Evolutionary conservation across 2,113 vertebrate genomes (phyloP).

Genomic region (Leucopsar rothschildi): DNA sequence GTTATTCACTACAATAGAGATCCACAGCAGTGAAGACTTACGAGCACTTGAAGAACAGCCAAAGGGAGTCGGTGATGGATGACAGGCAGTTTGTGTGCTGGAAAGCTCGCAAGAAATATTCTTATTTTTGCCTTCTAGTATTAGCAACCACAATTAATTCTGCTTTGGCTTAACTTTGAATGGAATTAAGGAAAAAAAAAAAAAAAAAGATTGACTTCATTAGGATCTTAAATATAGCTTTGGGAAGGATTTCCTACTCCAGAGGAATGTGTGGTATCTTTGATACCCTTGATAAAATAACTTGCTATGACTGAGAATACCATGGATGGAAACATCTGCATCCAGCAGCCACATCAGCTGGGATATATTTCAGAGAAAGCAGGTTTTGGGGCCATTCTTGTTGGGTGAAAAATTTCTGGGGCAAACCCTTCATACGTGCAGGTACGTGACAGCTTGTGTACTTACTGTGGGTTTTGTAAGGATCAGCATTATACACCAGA

Average conservation of each 20-base stretch:
- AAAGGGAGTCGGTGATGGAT: not conserved
- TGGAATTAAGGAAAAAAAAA: not conserved
- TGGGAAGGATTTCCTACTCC: constrained; percentile 1
- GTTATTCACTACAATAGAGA: not conserved
- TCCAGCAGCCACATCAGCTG: not conserved
- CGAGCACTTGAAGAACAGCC: not conserved
- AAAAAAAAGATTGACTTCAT: not conserved
- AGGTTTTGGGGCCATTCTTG: not conserved
- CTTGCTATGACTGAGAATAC: not conserved
- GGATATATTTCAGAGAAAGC: not conserved
- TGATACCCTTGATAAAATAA: not conserved
- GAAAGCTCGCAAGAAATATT: not conserved
- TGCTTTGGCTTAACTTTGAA: not conserved
- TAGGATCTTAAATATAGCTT: not conserved
- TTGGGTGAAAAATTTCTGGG: not conserved
- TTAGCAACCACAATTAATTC: constrained; percentile 6
- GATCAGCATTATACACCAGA: not conserved
- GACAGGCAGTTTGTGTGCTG: not conserved
- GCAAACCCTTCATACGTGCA: not conserved
- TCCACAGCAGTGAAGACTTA: not conserved
- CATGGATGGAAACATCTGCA: not conserved
- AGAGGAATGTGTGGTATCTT: not conserved
- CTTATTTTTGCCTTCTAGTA: constrained; percentile 8
- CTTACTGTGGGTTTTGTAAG: not conserved
- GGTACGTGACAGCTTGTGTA: fast-evolving